Conservation (phyloP, 2,797 vertebrate species). For the Rhincodon typus region DNA sequence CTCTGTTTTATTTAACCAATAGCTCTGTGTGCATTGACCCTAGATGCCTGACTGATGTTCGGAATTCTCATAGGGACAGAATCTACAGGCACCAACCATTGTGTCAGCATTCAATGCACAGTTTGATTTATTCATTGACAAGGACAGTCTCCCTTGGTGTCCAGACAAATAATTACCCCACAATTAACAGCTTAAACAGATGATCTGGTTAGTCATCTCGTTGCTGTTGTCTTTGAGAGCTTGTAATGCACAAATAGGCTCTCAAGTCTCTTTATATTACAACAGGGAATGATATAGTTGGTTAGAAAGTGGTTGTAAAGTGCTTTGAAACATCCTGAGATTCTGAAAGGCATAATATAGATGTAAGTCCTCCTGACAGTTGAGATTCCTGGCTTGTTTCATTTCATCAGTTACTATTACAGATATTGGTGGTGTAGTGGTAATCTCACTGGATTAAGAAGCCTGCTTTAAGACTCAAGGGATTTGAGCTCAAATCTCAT, state of each 20-base stretch:
- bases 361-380: background rate
- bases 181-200: background rate
- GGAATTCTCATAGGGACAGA: background rate
- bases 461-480: too few species aligned
- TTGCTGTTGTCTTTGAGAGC: background rate
- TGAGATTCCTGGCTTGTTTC: too few species aligned
- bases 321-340: background rate
- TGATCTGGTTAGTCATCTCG: background rate
- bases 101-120: background rate
- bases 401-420: too few species aligned
- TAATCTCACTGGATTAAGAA: too few species aligned
- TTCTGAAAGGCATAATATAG: background rate
- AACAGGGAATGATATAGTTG: background rate
- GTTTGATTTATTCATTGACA: background rate
- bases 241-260: background rate
- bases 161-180: background rate
- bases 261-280: background rate
- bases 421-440: too few species aligned
- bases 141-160: too few species aligned
- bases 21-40: background rate
- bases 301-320: background rate
- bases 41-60: background rate
- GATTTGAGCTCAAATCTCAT: too few species aligned
- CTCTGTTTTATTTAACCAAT: too few species aligned
- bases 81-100: background rate